phyloP scores from a whole-genome alignment of 2,113 vertebrate genomes.

The Syngnathus typhle region DNA sequence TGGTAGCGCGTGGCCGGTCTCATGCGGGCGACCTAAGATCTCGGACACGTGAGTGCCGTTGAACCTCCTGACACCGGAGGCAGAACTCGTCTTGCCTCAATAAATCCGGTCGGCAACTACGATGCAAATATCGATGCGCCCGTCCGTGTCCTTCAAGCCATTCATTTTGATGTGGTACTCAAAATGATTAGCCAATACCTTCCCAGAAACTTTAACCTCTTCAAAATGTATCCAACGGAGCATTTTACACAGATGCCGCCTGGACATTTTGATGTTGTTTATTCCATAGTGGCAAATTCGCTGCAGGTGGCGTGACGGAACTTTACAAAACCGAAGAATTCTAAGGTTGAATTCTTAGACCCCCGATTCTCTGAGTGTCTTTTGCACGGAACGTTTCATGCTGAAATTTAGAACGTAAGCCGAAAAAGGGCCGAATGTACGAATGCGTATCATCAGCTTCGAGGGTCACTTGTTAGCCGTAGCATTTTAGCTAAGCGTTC shows the following conservation, averaged over 20 bases:
- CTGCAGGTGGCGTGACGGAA: too few species aligned
- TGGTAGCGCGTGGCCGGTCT: neutral
- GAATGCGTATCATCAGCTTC: neutral
- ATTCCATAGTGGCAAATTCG: too few species aligned
- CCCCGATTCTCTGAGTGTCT: too few species aligned
- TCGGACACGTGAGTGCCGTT: neutral
- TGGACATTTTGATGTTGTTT: too few species aligned
- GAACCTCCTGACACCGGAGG: neutral
- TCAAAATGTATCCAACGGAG: neutral
- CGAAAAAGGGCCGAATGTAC: too few species aligned
- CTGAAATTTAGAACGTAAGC: too few species aligned
- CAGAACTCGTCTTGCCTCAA: neutral
- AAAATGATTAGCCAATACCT: neutral
- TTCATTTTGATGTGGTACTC: neutral
- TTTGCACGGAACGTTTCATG: too few species aligned
- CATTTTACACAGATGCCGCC: too few species aligned
- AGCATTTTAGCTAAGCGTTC: conserved; percentile 45
- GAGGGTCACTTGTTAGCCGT: neutral
- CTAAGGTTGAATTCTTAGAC: too few species aligned
- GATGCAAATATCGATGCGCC: neutral
- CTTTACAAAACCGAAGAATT: too few species aligned
- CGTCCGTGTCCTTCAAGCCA: neutral
- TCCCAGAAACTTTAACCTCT: neutral
- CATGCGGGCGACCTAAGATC: neutral
- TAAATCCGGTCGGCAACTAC: neutral